phyloP scores from a whole-genome alignment of 2,797 vertebrate species.

The Gobio occitaniae region DNA sequence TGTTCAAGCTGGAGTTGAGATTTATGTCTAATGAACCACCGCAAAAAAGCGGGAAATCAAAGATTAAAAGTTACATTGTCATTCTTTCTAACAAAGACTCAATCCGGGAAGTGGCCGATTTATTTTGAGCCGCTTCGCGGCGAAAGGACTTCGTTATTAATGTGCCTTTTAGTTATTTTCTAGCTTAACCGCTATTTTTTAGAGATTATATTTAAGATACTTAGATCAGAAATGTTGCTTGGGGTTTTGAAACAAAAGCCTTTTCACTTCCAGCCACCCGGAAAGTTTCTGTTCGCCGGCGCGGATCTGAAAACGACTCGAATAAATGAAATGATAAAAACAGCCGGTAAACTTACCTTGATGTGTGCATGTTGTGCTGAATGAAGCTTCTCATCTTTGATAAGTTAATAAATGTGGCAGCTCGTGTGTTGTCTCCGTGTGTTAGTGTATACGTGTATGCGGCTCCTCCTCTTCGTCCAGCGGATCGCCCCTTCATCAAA shows the following conservation, averaged over 20 bases:
- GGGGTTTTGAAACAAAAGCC: slow-evolving; percentile 27
- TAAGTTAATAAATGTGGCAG: slow-evolving; percentile 3
- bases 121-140: background rate
- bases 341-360: background rate
- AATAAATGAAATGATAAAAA: slow-evolving; percentile 1
- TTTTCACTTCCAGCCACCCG: slow-evolving; percentile 21
- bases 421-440: slow-evolving; percentile 5
- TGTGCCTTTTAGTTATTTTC: background rate
- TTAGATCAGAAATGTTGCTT: background rate
- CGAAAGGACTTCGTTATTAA: background rate
- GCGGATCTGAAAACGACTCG: background rate
- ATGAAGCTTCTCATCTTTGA: slow-evolving; percentile 5
- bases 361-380: background rate
- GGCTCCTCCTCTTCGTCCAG: slow-evolving; percentile 33
- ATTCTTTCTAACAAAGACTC: background rate
- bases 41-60: slow-evolving; percentile 15
- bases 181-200: background rate
- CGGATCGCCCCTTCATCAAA: background rate
- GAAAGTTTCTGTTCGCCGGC: slow-evolving; percentile 6
- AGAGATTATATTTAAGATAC: background rate
- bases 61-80: slow-evolving; percentile 19
- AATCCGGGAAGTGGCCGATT: slow-evolving; percentile 13
- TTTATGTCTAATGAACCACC: background rate
- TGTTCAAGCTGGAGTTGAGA: background rate
- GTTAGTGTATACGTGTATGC: background rate